These are phyloP conservation scores for Cephus cinctus DNA, from an alignment of 1,140 invertebrate species.

Conservation along the genomic window DNA sequence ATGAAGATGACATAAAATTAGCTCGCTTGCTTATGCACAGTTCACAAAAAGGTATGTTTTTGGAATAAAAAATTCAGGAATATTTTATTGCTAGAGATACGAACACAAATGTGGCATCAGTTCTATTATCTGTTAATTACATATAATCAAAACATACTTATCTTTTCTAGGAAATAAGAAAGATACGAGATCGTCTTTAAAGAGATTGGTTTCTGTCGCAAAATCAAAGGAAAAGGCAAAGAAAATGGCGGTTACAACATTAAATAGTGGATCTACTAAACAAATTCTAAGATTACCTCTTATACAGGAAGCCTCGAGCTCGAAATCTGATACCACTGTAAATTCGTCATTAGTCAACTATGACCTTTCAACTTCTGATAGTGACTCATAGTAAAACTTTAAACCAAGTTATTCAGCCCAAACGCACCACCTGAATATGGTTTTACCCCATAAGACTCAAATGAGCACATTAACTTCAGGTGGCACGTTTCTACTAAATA, in stretches of 20 bases:
- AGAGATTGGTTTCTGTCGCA: slow-evolving; percentile 38
- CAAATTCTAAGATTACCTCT: slow-evolving; percentile 11
- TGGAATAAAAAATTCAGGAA: background rate
- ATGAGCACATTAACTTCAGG: too few species aligned
- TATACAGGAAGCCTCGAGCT: slow-evolving; percentile 12
- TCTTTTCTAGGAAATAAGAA: slow-evolving; percentile 30
- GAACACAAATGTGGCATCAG: background rate
- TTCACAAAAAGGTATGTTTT: slow-evolving; percentile 30
- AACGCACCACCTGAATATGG: too few species aligned
- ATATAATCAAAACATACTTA: slow-evolving; percentile 4
- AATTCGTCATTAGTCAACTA: slow-evolving; percentile 45
- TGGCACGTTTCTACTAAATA: too few species aligned
- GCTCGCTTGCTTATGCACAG: slow-evolving; percentile 66
- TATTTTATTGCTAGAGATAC: background rate
- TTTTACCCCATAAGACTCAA: too few species aligned
- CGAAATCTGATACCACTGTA: slow-evolving; percentile 4
- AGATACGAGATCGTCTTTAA: slow-evolving; percentile 26
- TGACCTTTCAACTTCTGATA: slow-evolving; percentile 48
- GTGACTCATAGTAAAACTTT: slow-evolving; percentile 35
- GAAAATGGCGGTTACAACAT: background rate
- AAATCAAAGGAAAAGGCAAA: slow-evolving; percentile 31
- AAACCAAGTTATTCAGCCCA: too few species aligned
- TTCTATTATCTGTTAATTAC: background rate
- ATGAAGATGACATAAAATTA: slow-evolving; percentile 75
- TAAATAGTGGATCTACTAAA: slow-evolving; percentile 1